Conservation (phyloP, 2,888 invertebrate genomes). For the Molanna angustata region DNA sequence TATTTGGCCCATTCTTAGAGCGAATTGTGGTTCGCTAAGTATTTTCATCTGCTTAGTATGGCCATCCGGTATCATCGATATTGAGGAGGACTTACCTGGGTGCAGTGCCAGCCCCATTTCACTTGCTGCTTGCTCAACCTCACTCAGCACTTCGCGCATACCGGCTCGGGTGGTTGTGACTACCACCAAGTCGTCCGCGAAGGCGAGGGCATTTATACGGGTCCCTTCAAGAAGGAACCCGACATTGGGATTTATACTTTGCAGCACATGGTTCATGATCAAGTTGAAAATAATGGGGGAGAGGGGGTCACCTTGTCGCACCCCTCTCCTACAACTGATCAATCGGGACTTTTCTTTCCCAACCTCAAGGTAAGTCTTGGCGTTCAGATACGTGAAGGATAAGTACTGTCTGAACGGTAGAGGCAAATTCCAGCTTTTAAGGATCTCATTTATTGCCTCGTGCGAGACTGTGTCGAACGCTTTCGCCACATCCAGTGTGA, state of each 20-base stretch:
- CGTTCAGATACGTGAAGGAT: conserved; percentile 37
- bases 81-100: neutral
- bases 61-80: neutral
- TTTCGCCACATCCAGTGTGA: conserved; percentile 43
- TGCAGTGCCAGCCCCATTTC: neutral
- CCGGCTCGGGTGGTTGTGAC: neutral
- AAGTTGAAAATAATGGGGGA: conserved; percentile 41
- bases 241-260: neutral
- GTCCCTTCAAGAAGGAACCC: neutral
- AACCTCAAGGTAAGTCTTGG: conserved; percentile 36
- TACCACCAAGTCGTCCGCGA: conserved; percentile 1
- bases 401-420: conserved; percentile 37
- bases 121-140: neutral
- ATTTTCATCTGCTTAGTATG: conserved; percentile 4
- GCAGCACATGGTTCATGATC: neutral
- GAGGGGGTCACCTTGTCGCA: conserved; percentile 44
- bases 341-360: conserved; percentile 31
- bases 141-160: neutral
- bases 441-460: conserved; percentile 35
- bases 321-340: conserved; percentile 38
- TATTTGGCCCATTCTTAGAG: neutral
- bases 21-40: neutral
- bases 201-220: neutral
- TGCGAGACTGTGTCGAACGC: conserved; percentile 43
- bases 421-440: conserved; percentile 39